phyloP scores from a whole-genome alignment of 2,797 vertebrate genomes.

The Sebastes minor region DNA sequence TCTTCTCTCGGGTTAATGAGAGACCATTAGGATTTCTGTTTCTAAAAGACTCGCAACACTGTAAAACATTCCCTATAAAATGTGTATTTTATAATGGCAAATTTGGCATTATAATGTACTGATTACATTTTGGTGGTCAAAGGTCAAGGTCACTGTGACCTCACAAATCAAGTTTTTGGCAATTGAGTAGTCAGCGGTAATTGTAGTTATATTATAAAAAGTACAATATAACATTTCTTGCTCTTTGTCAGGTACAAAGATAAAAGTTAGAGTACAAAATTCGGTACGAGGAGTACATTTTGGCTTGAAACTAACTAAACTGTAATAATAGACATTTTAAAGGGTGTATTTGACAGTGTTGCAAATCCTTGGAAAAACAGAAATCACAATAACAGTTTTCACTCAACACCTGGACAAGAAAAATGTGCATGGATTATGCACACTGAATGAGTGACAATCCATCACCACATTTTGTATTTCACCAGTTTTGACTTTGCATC shows the following conservation, averaged over 20 bases:
- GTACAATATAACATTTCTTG: neutral
- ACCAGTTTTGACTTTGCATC: neutral
- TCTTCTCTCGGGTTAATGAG: neutral
- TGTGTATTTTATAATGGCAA: neutral
- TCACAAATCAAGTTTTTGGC: no score
- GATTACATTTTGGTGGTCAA: no score
- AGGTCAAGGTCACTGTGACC: rapidly evolving
- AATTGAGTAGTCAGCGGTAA: rapidly evolving
- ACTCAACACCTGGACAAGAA: neutral
- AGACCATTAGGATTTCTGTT: slow-evolving; percentile 1
- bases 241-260: neutral
- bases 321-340: neutral
- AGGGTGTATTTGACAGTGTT: neutral
- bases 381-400: neutral
- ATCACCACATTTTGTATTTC: slow-evolving; percentile 2
- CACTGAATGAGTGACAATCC: neutral
- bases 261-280: neutral
- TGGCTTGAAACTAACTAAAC: neutral
- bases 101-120: rapidly evolving
- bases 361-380: neutral
- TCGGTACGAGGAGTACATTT: neutral
- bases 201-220: neutral
- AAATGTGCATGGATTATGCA: neutral
- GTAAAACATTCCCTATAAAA: neutral
- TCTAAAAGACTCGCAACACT: neutral